A percentile compares a stretch with the other conserved stretches of the same genome.
Evolutionary conservation across 2,888 invertebrate species (phyloP).

Genomic region (Polydrusus tereticollis): DNA sequence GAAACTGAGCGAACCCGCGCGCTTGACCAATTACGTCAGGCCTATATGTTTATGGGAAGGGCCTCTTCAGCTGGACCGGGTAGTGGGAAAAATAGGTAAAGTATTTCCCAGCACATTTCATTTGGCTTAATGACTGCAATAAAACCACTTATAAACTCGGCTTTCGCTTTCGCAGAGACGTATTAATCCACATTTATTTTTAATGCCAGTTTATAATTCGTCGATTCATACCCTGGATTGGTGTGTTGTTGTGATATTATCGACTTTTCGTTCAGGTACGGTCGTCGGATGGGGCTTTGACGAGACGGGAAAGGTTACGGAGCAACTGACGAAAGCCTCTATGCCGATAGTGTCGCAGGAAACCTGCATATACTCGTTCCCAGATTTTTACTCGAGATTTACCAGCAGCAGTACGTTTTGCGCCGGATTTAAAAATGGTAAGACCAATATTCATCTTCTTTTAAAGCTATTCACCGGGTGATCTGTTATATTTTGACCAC

Average conservation of each 20-base stretch:
- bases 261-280: slow-evolving; percentile 54
- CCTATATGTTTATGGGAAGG: slow-evolving; percentile 64
- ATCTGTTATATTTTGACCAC: too few species aligned
- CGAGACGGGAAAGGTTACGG: slow-evolving; percentile 71
- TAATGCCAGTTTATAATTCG: neutral
- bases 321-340: slow-evolving; percentile 70
- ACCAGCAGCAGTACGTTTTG: slow-evolving; percentile 72
- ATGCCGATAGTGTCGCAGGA: slow-evolving; percentile 75
- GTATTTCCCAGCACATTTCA: too few species aligned
- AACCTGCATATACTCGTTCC: slow-evolving; percentile 73
- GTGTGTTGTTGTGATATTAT: too few species aligned
- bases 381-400: slow-evolving; percentile 73
- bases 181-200: too few species aligned
- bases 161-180: too few species aligned
- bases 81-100: slow-evolving; percentile 58
- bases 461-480: neutral
- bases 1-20: slow-evolving; percentile 56
- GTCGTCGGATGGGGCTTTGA: slow-evolving; percentile 70
- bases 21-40: slow-evolving; percentile 62
- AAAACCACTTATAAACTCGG: too few species aligned
- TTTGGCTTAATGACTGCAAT: too few species aligned
- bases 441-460: neutral
- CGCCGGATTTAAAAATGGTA: slow-evolving; percentile 67
- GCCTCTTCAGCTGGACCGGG: slow-evolving; percentile 49
- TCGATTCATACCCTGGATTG: too few species aligned